Conservation (phyloP, 2,888 invertebrate genomes). For the Volucella bombylans region DNA sequence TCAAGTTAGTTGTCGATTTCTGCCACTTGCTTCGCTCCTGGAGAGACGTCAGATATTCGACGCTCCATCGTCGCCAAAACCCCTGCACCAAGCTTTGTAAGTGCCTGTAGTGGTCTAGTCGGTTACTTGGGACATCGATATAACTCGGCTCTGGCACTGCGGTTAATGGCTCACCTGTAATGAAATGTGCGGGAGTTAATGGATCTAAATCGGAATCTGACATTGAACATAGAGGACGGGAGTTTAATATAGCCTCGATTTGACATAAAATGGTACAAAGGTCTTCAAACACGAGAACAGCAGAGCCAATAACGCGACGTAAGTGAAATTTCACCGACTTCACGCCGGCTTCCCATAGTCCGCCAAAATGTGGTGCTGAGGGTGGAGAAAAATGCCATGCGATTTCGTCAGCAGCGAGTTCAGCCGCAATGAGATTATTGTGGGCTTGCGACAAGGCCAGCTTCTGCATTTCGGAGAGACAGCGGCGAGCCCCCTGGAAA, state of each 20-base stretch:
- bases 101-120: background rate
- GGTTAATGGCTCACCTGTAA: conserved; percentile 31
- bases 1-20: too few species aligned
- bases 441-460: background rate
- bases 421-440: background rate
- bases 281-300: conserved; percentile 34
- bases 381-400: conserved; percentile 9
- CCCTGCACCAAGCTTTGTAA: conserved; percentile 36
- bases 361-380: background rate
- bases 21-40: too few species aligned
- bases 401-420: background rate
- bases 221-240: background rate
- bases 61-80: conserved; percentile 59
- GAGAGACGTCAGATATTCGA: background rate
- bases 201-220: conserved; percentile 19
- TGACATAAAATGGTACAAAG: conserved; percentile 47
- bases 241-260: conserved; percentile 39
- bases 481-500: too few species aligned
- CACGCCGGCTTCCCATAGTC: conserved; percentile 26
- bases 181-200: background rate
- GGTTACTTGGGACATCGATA: background rate
- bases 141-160: conserved; percentile 43
- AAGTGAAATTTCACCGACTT: conserved; percentile 30
- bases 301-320: conserved; percentile 22
- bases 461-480: too few species aligned